phyloP scores from a whole-genome alignment of 1,140 invertebrate species.

The Grapholita molesta region DNA sequence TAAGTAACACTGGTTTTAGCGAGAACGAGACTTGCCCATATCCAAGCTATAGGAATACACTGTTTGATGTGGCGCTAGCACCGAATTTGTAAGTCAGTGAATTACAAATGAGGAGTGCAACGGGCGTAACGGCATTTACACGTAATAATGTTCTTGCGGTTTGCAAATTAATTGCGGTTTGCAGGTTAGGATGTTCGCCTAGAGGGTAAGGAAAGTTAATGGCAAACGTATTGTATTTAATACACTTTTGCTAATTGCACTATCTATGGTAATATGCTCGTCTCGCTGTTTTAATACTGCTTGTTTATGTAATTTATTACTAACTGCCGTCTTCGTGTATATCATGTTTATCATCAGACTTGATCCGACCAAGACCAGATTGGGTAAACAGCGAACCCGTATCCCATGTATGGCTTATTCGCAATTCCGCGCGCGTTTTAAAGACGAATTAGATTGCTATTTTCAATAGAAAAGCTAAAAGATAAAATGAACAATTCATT shows the following conservation, averaged over 20 bases:
- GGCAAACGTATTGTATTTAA: not conserved
- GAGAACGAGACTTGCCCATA: not conserved
- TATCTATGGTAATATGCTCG: too few species aligned
- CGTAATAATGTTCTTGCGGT: not conserved
- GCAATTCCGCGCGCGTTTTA: too few species aligned
- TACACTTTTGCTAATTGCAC: not conserved
- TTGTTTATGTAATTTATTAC: too few species aligned
- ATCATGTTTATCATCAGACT: too few species aligned
- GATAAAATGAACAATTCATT: too few species aligned
- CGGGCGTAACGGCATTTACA: not conserved
- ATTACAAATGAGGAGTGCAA: conserved; percentile 15
- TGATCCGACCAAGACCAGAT: too few species aligned
- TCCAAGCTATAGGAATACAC: not conserved
- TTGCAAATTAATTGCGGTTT: not conserved
- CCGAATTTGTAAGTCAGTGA: conserved; percentile 11
- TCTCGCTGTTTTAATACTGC: too few species aligned
- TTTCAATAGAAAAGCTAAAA: too few species aligned
- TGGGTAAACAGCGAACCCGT: too few species aligned
- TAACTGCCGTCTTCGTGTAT: too few species aligned
- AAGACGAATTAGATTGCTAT: too few species aligned
- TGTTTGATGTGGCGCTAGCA: not conserved
- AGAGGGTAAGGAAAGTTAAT: not conserved
- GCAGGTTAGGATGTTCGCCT: not conserved
- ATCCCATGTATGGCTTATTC: too few species aligned
- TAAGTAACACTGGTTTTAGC: not conserved